These are phyloP conservation scores for Pantherophis alleghaniensis DNA, from an alignment of 2,797 vertebrate species.

Conservation along the genomic window DNA sequence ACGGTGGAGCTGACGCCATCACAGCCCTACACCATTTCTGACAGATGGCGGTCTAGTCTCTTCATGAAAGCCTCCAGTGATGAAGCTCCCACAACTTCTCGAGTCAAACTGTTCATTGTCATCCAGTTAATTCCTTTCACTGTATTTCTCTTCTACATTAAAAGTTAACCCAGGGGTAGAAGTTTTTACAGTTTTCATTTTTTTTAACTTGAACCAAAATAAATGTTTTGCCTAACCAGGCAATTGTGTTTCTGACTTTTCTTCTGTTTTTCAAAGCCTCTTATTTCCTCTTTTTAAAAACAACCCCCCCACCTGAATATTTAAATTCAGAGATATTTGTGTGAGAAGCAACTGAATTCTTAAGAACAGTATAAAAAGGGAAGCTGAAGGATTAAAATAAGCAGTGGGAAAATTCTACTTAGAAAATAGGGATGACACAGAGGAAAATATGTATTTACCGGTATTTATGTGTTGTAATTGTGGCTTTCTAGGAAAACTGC, in stretches of 20 bases:
- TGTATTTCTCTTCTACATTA: background rate
- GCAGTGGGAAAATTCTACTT: background rate
- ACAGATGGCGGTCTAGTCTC: no score
- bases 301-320: background rate
- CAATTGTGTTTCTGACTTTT: background rate
- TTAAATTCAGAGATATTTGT: no score
- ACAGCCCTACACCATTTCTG: no score
- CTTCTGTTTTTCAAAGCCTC: background rate
- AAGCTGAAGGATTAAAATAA: background rate
- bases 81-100: no score
- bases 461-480: background rate
- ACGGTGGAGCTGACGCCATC: no score
- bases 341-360: background rate
- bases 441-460: background rate
- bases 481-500: background rate
- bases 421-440: no score
- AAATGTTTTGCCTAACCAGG: background rate
- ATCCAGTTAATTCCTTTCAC: background rate
- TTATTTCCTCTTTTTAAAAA: conserved; percentile 1
- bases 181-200: background rate
- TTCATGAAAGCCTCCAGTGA: no score
- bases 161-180: background rate
- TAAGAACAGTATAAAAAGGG: conserved; percentile 1
- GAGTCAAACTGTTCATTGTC: background rate
- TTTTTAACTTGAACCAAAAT: background rate